Evolutionary conservation across 2,113 vertebrate species (phyloP).

Genomic region (Trachemys scripta): DNA sequence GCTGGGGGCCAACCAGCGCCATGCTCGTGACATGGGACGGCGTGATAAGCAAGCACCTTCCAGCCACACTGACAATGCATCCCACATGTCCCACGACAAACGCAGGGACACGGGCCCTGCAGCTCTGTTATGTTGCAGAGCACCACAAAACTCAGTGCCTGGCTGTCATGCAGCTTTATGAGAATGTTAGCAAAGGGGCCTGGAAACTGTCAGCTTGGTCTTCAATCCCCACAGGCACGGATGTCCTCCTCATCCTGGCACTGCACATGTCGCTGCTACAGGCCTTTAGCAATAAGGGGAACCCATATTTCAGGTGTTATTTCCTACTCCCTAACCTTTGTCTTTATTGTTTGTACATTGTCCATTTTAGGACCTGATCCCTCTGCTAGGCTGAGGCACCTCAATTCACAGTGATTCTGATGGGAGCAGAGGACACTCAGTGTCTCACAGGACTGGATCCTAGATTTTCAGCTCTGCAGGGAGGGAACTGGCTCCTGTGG

Average conservation of each 20-base stretch:
- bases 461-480: background rate
- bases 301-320: background rate
- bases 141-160: background rate
- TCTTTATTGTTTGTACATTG: background rate
- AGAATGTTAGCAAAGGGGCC: background rate
- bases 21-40: background rate
- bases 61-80: background rate
- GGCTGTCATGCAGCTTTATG: background rate
- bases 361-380: background rate
- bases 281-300: background rate
- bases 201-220: background rate
- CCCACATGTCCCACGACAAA: background rate
- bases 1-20: background rate
- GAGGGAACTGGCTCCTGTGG: background rate
- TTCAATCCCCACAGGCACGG: background rate
- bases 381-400: fast-evolving
- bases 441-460: background rate
- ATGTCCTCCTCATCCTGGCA: background rate
- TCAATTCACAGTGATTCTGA: background rate
- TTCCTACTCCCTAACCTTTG: background rate
- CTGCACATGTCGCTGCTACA: background rate
- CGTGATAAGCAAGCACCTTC: background rate
- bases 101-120: background rate
- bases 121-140: background rate
- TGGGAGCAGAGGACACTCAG: background rate